Evolutionary conservation across 1,140 invertebrate genomes (phyloP), one percentile per base, ranked within the genome.

Genomic region (Schlechtendalia chinensis): DNA sequence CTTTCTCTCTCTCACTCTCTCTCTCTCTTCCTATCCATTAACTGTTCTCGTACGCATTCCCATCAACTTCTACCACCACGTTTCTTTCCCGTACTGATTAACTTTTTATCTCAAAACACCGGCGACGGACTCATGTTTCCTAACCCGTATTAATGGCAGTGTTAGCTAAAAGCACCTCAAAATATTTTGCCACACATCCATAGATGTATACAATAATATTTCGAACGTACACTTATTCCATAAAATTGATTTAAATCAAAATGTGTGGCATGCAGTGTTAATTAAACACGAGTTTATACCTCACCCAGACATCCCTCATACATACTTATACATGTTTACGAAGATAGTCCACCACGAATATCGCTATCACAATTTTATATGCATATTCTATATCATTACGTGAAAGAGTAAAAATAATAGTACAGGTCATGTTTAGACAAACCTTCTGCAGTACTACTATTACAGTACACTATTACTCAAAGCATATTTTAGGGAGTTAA

Each of bases 1-100:
- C 32, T 81, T 80, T 81, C 61, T 82, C 79, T 32, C 47, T 27
- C 5, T 39, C 61, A 27, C 1, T 50, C n/a, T 47, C 65, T 50
- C 14, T 69, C 45, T 75, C 65, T 82, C 53, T 81, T 67, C n/a
- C 65, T 24, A 22, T 67, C 39, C 29, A 32, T 65, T 6, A 29
- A 17, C 29, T 10, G 8, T 39, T 63, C 17, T 74, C 14, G 50
- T 27, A 17, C 45, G 45, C 65, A 29, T 54, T 77, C 53, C 54
- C 67, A 61, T 29, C 71, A 75, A 81, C 80, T 22, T n/a, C n/a
- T n/a, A n/a, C n/a, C n/a, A n/a, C n/a, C n/a, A n/a, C n/a, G n/a
- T n/a, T n/a, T n/a, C n/a, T n/a, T n/a, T 79, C 58, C 81, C 77
- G 81, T 39, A 39, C 32, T 39, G 8, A 4, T 4, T 39, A 39